Percentiles rank a stretch among this genome's conserved stretches.
These are phyloP conservation scores for Rhineura floridana DNA, from an alignment of 2,113 vertebrate genomes.

Conservation along the genomic window DNA sequence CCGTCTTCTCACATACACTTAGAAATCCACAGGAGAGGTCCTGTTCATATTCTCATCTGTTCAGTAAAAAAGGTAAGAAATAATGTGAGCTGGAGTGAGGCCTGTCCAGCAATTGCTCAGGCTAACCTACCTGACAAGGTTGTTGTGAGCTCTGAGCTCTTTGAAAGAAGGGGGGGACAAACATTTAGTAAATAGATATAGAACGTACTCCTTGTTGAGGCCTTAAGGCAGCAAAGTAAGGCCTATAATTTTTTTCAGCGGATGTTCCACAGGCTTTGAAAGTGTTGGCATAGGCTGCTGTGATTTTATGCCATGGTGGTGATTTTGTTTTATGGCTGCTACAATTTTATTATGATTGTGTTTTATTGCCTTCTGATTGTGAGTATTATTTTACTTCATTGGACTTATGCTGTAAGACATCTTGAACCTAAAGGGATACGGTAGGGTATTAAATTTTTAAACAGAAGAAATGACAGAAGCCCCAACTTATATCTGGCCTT, in stretches of 20 bases:
- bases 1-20: neutral
- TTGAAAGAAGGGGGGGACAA: neutral
- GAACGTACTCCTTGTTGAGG: neutral
- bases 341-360: conserved; percentile 6
- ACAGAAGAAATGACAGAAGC: neutral
- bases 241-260: neutral
- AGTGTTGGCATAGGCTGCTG: neutral
- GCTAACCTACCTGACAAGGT: neutral
- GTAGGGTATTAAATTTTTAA: neutral
- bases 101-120: neutral
- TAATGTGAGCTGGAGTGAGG: neutral
- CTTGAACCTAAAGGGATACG: neutral
- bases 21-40: neutral
- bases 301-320: neutral
- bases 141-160: neutral
- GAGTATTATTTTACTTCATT: neutral
- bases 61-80: neutral
- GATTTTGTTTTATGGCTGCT: conserved; percentile 20
- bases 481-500: neutral
- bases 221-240: neutral
- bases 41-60: neutral
- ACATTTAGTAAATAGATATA: neutral
- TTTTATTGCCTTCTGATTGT: conserved; percentile 4
- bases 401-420: neutral
- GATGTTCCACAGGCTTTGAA: neutral